phyloP scores from a whole-genome alignment of 2,113 vertebrate species.

The Callithrix jacchus region DNA sequence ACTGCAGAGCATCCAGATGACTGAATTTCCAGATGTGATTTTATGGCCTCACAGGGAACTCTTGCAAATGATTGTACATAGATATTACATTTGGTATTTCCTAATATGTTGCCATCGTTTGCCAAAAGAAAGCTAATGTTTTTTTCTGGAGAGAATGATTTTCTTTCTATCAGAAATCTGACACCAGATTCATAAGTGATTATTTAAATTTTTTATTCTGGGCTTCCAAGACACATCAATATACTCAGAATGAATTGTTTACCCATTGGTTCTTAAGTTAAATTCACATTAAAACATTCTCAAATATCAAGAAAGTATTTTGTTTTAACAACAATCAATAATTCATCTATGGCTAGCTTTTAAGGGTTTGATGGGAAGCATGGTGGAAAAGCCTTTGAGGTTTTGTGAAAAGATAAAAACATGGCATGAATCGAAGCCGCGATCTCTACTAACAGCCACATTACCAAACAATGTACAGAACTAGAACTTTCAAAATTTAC shows the following conservation, averaged over 20 bases:
- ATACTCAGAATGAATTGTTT: background rate
- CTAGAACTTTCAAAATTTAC: background rate
- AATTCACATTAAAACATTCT: slow-evolving; percentile 13
- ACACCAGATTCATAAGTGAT: background rate
- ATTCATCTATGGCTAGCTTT: slow-evolving; percentile 28
- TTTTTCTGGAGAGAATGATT: background rate
- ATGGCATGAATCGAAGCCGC: background rate
- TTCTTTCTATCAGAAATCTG: background rate
- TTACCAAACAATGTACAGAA: background rate
- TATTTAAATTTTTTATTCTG: background rate
- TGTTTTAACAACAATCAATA: slow-evolving; percentile 49
- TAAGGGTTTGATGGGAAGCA: background rate
- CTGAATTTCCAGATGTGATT: background rate
- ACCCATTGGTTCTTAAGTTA: background rate
- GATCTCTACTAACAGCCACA: background rate
- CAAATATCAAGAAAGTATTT: slow-evolving; percentile 27
- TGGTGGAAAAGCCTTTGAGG: background rate
- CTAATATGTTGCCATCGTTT: background rate
- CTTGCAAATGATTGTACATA: background rate
- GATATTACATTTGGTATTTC: background rate
- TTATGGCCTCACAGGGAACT: background rate
- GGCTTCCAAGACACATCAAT: background rate
- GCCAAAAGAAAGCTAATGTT: background rate
- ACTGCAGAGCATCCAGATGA: background rate
- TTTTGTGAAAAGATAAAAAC: background rate